phyloP scores from a whole-genome alignment of 2,113 vertebrate genomes.

The Butorides virescens region DNA sequence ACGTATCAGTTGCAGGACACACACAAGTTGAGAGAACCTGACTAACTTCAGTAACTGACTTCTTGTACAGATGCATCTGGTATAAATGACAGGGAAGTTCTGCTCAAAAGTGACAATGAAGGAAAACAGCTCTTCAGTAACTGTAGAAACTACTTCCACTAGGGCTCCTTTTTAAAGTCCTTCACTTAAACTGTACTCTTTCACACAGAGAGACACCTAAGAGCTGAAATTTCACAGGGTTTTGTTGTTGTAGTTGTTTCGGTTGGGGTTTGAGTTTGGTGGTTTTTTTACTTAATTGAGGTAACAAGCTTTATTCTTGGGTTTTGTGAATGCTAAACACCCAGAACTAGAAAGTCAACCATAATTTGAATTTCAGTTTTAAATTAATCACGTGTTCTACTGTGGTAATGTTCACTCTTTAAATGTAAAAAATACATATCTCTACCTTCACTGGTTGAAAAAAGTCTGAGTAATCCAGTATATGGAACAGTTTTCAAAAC shows the following conservation, averaged over 20 bases:
- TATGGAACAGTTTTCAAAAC: not conserved
- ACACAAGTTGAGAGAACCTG: not conserved
- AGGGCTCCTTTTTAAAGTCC: not conserved
- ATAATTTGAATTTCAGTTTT: not conserved
- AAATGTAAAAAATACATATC: not conserved
- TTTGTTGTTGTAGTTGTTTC: not conserved
- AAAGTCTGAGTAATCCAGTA: not conserved
- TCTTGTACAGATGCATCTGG: accelerated
- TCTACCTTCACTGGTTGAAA: not conserved
- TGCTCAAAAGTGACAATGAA: not conserved
- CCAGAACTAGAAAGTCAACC: not conserved
- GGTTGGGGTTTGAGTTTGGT: no score
- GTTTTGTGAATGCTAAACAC: not conserved
- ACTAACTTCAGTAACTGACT: not conserved
- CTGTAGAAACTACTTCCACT: not conserved
- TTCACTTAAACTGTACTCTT: not conserved
- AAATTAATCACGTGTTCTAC: not conserved
- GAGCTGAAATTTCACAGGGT: not conserved
- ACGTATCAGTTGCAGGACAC: not conserved
- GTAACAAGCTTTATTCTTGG: not conserved
- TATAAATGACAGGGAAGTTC: not conserved
- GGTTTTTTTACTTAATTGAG: not conserved
- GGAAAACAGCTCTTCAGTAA: not conserved
- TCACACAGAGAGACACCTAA: not conserved
- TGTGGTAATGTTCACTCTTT: not conserved